Evolutionary conservation across 2,113 vertebrate species (phyloP).

Genomic region (Melanostigma gelatinosum): DNA sequence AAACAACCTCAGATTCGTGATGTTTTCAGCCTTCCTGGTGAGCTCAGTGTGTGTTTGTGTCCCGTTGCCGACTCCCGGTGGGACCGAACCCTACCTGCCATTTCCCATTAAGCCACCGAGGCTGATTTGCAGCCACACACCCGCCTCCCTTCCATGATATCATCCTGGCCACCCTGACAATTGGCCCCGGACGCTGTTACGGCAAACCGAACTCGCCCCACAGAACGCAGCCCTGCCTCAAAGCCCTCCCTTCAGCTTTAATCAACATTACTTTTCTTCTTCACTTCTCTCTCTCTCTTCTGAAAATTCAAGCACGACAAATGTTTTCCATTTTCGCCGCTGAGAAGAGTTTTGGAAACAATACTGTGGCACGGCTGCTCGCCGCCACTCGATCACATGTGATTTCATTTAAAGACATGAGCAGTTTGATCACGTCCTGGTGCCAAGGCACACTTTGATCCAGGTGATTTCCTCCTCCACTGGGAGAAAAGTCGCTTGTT

Average conservation of each 20-base stretch:
- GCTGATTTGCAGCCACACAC: conserved; percentile 60
- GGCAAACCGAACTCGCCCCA: conserved; percentile 63
- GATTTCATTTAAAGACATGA: conserved; percentile 70
- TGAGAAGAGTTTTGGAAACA: conserved; percentile 69
- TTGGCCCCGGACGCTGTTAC: conserved; percentile 58
- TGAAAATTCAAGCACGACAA: conserved; percentile 52
- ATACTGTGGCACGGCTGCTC: conserved; percentile 47
- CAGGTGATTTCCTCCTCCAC: conserved; percentile 71
- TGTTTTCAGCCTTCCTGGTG: conserved; percentile 23
- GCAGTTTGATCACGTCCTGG: conserved; percentile 60
- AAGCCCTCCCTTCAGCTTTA: conserved; percentile 57
- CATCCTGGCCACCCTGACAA: conserved; percentile 71
- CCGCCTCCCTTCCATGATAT: conserved; percentile 75
- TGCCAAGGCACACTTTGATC: conserved; percentile 70
- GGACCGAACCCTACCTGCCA: conserved; percentile 71
- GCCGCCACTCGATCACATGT: conserved; percentile 64
- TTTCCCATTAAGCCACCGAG: conserved; percentile 67
- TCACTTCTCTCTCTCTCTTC: conserved; percentile 19
- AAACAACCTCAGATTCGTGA: background rate
- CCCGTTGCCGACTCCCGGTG: conserved; percentile 35
- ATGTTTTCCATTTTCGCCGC: conserved; percentile 74
- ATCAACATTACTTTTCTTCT: conserved; percentile 57
- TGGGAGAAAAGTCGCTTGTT: background rate
- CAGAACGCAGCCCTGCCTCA: conserved; percentile 58
- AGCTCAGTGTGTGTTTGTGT: conserved; percentile 31